Percentiles rank a stretch among this genome's conserved stretches.
phyloP scores from a whole-genome alignment of 2,888 invertebrate species.

The Torymus texanus region DNA sequence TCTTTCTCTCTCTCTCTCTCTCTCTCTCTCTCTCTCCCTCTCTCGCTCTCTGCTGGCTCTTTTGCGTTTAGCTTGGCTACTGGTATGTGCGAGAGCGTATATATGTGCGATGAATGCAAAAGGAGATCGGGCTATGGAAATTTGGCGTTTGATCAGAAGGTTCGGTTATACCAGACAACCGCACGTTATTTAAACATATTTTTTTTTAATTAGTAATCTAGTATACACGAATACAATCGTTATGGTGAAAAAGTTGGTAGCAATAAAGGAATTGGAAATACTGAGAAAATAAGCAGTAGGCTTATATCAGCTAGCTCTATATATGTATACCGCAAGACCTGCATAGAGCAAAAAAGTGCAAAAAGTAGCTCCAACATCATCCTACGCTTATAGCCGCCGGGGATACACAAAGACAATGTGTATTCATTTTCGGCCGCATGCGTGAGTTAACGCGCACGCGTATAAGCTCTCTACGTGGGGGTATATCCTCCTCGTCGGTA shows the following conservation, averaged over 20 bases:
- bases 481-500: too few relatives aligned
- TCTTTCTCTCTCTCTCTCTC: slow-evolving; percentile 17
- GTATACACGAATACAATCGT: too few relatives aligned
- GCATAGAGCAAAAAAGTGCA: too few relatives aligned
- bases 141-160: slow-evolving; percentile 42
- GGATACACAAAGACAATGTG: slow-evolving; percentile 37
- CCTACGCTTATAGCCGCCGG: neutral
- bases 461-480: neutral
- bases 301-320: too few relatives aligned
- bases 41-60: neutral
- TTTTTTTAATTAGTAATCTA: too few relatives aligned
- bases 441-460: slow-evolving; percentile 12
- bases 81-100: neutral
- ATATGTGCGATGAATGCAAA: slow-evolving; percentile 31
- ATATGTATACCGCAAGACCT: too few relatives aligned
- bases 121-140: slow-evolving; percentile 43
- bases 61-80: slow-evolving; percentile 19
- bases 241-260: too few relatives aligned
- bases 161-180: too few relatives aligned
- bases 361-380: too few relatives aligned
- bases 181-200: too few relatives aligned
- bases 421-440: slow-evolving; percentile 33
- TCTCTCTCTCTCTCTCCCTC: slow-evolving; percentile 1
- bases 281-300: too few relatives aligned
- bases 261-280: too few relatives aligned